Conservation (phyloP, 1,140 invertebrate species). For the Drosophila guanche region DNA sequence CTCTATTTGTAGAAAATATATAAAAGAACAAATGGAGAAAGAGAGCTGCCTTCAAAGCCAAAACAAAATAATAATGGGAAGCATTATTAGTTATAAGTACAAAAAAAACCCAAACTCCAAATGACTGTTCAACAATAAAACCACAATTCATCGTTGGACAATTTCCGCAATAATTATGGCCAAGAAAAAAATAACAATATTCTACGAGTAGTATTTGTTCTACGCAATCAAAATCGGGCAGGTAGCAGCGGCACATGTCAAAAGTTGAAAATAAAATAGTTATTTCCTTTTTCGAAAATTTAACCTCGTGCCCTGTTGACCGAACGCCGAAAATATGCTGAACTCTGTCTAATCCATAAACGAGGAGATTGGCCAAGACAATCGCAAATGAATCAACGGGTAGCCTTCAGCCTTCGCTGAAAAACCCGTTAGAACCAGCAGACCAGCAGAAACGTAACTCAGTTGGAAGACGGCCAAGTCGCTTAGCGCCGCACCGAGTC, state of each 20-base stretch:
- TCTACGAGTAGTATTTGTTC: conserved; percentile 25
- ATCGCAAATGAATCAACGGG: conserved; percentile 53
- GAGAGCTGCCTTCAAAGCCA: too few species aligned
- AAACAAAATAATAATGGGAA: neutral
- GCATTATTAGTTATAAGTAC: neutral
- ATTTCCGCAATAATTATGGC: conserved; percentile 45
- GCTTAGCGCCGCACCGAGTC: conserved; percentile 51
- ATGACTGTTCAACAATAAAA: conserved; percentile 14
- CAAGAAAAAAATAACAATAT: conserved; percentile 16
- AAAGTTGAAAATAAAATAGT: neutral
- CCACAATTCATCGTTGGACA: conserved; percentile 22
- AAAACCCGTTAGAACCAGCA: conserved; percentile 71
- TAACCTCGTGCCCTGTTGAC: conserved; percentile 76
- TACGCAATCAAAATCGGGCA: conserved; percentile 30
- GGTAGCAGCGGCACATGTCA: conserved; percentile 16
- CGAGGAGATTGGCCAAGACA: conserved; percentile 30
- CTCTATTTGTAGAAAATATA: too few species aligned
- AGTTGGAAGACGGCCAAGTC: conserved; percentile 38
- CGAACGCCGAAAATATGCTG: conserved; percentile 52
- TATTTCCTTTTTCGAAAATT: conserved; percentile 65
- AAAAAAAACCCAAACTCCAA: neutral
- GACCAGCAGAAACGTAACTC: conserved; percentile 58
- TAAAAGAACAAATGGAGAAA: too few species aligned
- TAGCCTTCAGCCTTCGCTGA: conserved; percentile 65
- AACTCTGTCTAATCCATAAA: conserved; percentile 31